phyloP scores from a whole-genome alignment of 2,888 invertebrate genomes.

The Caenorhabditis macrosperma region DNA sequence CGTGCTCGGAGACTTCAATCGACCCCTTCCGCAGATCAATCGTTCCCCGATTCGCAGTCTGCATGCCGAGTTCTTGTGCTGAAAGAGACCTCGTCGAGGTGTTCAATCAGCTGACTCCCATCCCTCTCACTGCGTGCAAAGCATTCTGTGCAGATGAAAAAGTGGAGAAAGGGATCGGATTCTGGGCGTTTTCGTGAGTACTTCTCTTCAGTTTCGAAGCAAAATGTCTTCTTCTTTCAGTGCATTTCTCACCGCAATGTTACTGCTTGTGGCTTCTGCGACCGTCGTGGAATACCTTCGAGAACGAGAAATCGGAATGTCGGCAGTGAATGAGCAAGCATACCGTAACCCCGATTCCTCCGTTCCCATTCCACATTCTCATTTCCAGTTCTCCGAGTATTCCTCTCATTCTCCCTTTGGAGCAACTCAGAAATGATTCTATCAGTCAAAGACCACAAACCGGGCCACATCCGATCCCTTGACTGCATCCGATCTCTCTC shows the following conservation, averaged over 20 bases:
- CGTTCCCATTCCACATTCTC: neutral
- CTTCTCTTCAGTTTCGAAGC: too few relatives aligned
- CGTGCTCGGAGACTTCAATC: neutral
- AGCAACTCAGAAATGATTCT: constrained; percentile 54
- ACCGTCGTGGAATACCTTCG: constrained; percentile 44
- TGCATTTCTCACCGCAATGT: constrained; percentile 25
- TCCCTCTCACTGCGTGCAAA: constrained; percentile 40
- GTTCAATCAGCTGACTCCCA: constrained; percentile 14
- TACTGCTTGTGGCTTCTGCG: constrained; percentile 11
- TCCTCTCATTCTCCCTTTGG: constrained; percentile 59
- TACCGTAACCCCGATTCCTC: constrained; percentile 6
- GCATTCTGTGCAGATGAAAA: constrained; percentile 23
- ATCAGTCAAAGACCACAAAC: constrained; percentile 46
- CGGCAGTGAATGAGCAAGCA: constrained; percentile 25
- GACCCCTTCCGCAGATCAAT: constrained; percentile 6
- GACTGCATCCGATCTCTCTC: constrained; percentile 69
- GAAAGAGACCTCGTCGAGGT: constrained; percentile 39
- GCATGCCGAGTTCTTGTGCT: constrained; percentile 33
- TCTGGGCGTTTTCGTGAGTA: constrained; percentile 49
- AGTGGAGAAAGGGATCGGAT: constrained; percentile 18
- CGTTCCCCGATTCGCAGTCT: constrained; percentile 25
- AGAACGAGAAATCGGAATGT: constrained; percentile 33
- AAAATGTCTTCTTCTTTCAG: too few relatives aligned
- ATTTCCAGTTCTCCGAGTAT: constrained; percentile 46
- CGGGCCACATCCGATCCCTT: constrained; percentile 61